These are phyloP conservation scores for Pteronura brasiliensis DNA, from an alignment of 2,113 vertebrate species.

Conservation along the genomic window DNA sequence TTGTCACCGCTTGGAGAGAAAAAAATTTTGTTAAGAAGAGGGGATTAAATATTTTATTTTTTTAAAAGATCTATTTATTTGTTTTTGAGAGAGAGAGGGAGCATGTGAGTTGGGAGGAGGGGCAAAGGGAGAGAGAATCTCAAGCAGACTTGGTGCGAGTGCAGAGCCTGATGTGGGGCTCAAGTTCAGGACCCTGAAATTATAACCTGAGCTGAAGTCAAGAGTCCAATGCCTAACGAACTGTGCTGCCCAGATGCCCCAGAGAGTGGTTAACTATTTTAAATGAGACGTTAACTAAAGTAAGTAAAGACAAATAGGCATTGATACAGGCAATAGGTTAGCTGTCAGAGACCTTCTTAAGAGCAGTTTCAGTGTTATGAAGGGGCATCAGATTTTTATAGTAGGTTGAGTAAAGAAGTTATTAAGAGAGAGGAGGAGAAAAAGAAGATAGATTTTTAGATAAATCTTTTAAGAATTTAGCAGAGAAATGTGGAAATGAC, in stretches of 20 bases:
- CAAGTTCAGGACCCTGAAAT: neutral
- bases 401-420: neutral
- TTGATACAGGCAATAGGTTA: neutral
- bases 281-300: neutral
- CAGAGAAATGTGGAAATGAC: neutral
- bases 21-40: neutral
- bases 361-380: neutral
- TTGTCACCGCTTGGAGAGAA: neutral
- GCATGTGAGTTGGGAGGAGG: neutral
- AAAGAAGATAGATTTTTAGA: neutral
- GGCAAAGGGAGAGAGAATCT: neutral
- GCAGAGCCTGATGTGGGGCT: neutral
- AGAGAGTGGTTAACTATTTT: neutral
- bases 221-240: neutral
- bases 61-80: neutral
- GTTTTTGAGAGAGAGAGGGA: neutral
- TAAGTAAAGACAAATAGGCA: neutral
- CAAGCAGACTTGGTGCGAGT: neutral
- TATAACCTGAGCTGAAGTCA: neutral
- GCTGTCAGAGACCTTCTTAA: neutral
- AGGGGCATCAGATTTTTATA: neutral
- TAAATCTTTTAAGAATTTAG: neutral
- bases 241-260: neutral
- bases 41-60: neutral
- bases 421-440: neutral